Percentiles rank a stretch among this genome's conserved stretches.
These are phyloP conservation scores for Bubo bubo DNA, from an alignment of 2,113 vertebrate species.

Conservation along the genomic window DNA sequence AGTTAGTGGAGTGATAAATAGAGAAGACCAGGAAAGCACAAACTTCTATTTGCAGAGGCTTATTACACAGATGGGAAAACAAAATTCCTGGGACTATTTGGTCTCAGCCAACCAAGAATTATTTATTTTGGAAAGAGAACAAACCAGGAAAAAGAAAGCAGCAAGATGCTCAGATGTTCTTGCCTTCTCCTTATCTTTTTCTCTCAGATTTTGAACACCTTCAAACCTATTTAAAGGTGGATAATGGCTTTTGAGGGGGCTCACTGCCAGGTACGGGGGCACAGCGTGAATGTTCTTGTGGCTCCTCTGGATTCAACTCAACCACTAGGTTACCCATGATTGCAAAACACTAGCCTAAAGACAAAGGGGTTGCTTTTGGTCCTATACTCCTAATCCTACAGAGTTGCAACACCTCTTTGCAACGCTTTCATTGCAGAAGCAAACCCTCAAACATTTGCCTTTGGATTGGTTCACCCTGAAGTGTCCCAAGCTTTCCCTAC, in stretches of 20 bases:
- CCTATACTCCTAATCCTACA: not conserved
- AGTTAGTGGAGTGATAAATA: not conserved
- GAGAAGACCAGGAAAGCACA: conserved; percentile 1
- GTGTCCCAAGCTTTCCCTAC: not conserved
- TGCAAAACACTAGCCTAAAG: not conserved
- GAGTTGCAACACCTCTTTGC: not conserved
- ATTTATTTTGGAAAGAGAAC: conserved; percentile 33
- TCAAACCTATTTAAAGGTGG: not conserved
- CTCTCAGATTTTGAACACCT: not conserved
- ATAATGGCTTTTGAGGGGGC: not conserved
- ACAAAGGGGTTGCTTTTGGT: not conserved
- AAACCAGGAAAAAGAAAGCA: not conserved
- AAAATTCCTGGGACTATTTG: conserved; percentile 20
- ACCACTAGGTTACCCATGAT: not conserved
- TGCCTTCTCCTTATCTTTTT: not conserved
- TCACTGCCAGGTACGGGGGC: not conserved
- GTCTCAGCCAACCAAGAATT: conserved; percentile 11
- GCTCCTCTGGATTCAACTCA: not conserved
- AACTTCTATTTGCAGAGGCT: conserved; percentile 7
- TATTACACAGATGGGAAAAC: conserved; percentile 30
- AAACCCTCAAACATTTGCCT: not conserved
- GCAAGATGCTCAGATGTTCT: not conserved
- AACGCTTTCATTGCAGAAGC: not conserved
- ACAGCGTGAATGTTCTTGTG: not conserved
- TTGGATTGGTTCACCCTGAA: not conserved